Evolutionary conservation across 2,888 invertebrate genomes (phyloP).

Genomic region (Sarcophaga variegata): DNA sequence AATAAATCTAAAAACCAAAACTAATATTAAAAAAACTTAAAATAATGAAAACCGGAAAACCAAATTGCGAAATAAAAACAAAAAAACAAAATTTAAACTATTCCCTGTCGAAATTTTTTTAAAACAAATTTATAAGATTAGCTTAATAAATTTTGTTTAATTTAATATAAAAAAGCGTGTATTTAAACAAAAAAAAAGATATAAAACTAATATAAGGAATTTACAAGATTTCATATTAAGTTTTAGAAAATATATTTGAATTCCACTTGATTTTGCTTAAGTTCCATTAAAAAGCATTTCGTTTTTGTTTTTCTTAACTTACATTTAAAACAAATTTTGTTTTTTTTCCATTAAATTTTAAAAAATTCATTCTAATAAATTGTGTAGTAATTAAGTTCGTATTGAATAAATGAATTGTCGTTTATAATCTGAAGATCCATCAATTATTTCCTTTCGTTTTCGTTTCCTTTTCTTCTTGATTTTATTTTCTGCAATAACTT

Average conservation of each 20-base stretch:
- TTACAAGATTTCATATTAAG: not conserved
- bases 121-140: constrained; percentile 35
- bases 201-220: not conserved
- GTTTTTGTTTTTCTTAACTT: not conserved
- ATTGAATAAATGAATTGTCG: too few species aligned
- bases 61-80: constrained; percentile 19
- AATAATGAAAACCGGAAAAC: not conserved
- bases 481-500: not conserved
- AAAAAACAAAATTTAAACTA: constrained; percentile 9
- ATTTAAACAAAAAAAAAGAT: not conserved
- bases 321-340: not conserved
- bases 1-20: constrained; percentile 9
- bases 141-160: constrained; percentile 27
- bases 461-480: too few species aligned
- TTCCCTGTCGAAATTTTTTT: constrained; percentile 17
- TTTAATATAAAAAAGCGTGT: not conserved
- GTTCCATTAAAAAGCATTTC: not conserved
- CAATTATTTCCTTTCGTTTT: too few species aligned
- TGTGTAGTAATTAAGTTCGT: too few species aligned
- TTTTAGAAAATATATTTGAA: not conserved
- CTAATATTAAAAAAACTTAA: constrained; percentile 8
- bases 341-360: not conserved
- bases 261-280: not conserved
- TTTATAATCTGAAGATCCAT: too few species aligned
- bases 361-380: not conserved